Evolutionary conservation across 2,888 invertebrate genomes (phyloP), one percentile per base, ranked within the genome.

Genomic region (Palloptera scutellata): DNA sequence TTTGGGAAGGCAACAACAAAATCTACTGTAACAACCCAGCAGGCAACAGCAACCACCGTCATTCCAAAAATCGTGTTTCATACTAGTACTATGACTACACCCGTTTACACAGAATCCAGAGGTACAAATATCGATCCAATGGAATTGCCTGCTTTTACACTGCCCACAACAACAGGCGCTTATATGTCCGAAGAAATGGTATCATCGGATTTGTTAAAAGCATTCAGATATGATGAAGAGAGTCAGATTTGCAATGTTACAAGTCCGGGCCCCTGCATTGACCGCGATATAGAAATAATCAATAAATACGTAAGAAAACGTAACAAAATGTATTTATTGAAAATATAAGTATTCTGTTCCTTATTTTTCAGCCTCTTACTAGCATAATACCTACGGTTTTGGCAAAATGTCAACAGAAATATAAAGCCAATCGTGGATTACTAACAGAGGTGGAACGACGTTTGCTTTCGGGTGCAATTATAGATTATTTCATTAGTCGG

Each of bases 321-420:
- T 53, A 40, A 48, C 55, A 55, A 55, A n/a, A 57, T 3, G 1
- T 40, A 6, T 19, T 17, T 54, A 12, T 19, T 19, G 17, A 54
- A 20, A 10, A 48, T 48, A 1, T 55, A 19, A 10, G 0, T 51
- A 30, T 30, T 30, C 30, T 30, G 19, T 20, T 15, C 30, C 10
- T 3, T 15, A 40, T 40, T 48, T 51, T 40, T 13, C 54, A 68
- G 67, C 19, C 45, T 20, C 42, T 68, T 15, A 41, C 9, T 17
- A 52, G 48, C 43, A 64, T 68, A n/a, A 57, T 64, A 48, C 64
- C 64, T n/a, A 30, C 4, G 15, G 60, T 20, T 13, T 51, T 64
- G 13, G 51, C 60, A 2, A 57, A 52, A 12, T 68, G 60, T 40
- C 41, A 68, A 41, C 19, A 55, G 41, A 62, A 61, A 45, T 68